Percentiles rank a stretch among this genome's conserved stretches.
Conservation (phyloP, 2,797 vertebrate species). For the Spondyliosoma cantharus region DNA sequence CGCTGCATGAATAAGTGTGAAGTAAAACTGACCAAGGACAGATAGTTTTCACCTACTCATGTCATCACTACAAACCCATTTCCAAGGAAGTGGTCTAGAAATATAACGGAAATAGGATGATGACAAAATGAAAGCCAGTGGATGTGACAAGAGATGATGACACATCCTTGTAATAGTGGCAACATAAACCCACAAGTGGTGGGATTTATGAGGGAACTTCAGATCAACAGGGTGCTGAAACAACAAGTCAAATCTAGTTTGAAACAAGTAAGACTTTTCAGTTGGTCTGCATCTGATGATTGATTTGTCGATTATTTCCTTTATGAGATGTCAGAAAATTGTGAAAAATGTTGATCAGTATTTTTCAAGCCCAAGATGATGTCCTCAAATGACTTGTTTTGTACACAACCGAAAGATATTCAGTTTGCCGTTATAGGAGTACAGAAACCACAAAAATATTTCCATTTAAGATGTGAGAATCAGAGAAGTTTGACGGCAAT, state of each 20-base stretch:
- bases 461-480: too few species aligned
- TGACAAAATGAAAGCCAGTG: not conserved
- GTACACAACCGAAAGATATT: too few species aligned
- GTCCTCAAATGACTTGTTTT: too few species aligned
- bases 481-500: too few species aligned
- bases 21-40: conserved; percentile 36
- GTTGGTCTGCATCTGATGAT: too few species aligned
- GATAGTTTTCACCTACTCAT: conserved; percentile 19
- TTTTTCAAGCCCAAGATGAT: too few species aligned
- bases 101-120: conserved; percentile 22
- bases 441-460: too few species aligned
- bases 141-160: not conserved
- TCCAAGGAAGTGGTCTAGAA: conserved; percentile 12
- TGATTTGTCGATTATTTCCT: too few species aligned
- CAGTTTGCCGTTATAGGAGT: too few species aligned
- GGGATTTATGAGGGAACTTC: not conserved
- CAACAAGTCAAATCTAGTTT: not conserved
- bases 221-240: not conserved
- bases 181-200: not conserved
- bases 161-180: not conserved
- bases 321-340: too few species aligned
- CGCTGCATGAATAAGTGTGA: not conserved
- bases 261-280: too few species aligned
- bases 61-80: conserved; percentile 12
- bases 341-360: too few species aligned